Base-by-base conservation (phyloP, 2,113 vertebrate genomes). In the Cervus canadensis region DNA sequence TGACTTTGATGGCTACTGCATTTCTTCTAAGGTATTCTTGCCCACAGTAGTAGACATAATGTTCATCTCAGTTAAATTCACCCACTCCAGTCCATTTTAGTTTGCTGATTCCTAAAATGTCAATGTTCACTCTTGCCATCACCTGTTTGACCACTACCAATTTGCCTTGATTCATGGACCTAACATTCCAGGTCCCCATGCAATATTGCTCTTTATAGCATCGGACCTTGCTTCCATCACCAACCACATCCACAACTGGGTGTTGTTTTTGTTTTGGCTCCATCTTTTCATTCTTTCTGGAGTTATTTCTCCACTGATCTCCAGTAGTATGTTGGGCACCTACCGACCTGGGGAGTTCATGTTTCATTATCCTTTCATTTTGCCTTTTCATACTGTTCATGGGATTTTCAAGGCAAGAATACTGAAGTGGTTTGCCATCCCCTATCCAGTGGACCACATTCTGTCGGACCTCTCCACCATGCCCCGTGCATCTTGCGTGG, bases 401-500 rank as follows among this genome's bases (percentile, higher is more conserved):
- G 67, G 19, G n/a, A 10, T 71, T 71, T 5, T 71, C 67, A 71
- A 71, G 0, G 2, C 67, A 36, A 71, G 9, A 71, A 40, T 6
- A 5, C 17, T 71, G 10, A 71, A 40, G 5, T 71, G 67, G n/a
- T 71, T 23, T 71, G 67, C 67, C 67, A 36, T 71, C 11, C n/a
- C 67, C n/a, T 36, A 19, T 71, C 19, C n/a, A 71, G 19, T 71
- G 19, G 19, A 40, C 19, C 10, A 12, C n/a, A 71, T 71, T 71
- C 6, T 36, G 9, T 40, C 67, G 36, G 67, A 40, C 23, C n/a
- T 12, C 67, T 71, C 19, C 19, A 40, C 67, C 19, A 40, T 40
- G 67, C 23, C n/a, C n/a, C 0, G 2, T 40, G n/a, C 17, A 0
- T 40, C 10, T 40, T 71, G 9, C 6, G 1, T 71, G 67, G 19